Evolutionary conservation across 2,113 vertebrate species (phyloP).

Genomic region (Megaleporinus macrocephalus): DNA sequence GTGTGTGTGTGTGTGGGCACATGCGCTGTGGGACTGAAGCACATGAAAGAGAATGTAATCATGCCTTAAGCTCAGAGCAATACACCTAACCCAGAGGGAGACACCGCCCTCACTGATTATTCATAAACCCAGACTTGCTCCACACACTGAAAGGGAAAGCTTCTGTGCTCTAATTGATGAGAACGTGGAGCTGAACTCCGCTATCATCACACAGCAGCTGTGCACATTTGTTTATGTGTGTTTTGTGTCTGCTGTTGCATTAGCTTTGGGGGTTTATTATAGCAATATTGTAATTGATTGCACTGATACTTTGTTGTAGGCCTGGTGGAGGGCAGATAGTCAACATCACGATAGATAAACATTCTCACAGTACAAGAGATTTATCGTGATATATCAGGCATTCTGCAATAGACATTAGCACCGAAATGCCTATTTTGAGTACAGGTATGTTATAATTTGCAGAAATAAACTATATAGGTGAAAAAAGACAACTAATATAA

Average conservation of each 20-base stretch:
- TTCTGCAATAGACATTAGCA: no score
- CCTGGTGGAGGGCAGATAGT: background rate
- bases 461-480: no score
- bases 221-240: background rate
- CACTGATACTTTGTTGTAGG: background rate
- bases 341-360: background rate
- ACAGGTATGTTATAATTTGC: no score
- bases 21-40: background rate
- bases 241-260: background rate
- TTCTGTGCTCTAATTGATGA: background rate
- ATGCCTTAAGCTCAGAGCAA: background rate
- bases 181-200: background rate
- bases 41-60: slow-evolving; percentile 21
- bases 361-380: no score
- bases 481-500: no score
- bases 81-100: slow-evolving; percentile 17
- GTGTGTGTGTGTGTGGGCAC: background rate
- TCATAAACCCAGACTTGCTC: slow-evolving; percentile 2
- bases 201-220: background rate
- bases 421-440: no score
- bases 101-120: background rate
- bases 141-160: background rate
- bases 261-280: background rate
- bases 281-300: background rate
- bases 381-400: no score